Conservation (phyloP, 1,140 invertebrate species). For the Cydia pomonella region DNA sequence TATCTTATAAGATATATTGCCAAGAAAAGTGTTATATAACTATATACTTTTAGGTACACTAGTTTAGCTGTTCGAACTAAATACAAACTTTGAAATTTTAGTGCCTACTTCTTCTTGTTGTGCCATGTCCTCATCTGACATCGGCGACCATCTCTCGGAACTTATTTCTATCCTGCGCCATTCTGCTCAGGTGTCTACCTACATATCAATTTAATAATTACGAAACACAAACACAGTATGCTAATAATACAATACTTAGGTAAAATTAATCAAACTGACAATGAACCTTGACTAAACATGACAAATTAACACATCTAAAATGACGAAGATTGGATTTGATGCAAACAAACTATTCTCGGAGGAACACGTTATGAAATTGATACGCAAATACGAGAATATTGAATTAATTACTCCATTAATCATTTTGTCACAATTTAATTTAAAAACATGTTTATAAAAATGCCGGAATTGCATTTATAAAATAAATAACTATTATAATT, state of each 20-base stretch:
- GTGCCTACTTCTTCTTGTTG: too few species aligned
- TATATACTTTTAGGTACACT: too few species aligned
- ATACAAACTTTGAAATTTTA: too few species aligned
- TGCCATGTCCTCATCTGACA: too few species aligned
- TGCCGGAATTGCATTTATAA: neutral
- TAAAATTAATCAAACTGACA: constrained; percentile 42
- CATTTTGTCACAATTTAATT: constrained; percentile 42
- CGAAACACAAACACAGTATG: neutral
- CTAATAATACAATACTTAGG: neutral
- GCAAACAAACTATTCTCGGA: neutral
- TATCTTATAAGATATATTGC: too few species aligned
- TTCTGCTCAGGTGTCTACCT: too few species aligned
- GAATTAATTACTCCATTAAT: neutral
- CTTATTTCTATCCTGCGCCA: too few species aligned
- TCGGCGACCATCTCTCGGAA: too few species aligned
- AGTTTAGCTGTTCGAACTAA: too few species aligned
- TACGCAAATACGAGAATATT: neutral
- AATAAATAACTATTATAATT: too few species aligned
- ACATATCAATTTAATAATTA: neutral
- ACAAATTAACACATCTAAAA: constrained; percentile 63
- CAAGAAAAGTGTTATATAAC: too few species aligned
- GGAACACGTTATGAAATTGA: neutral
- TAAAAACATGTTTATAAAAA: neutral
- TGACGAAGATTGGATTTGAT: constrained; percentile 37
- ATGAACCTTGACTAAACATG: constrained; percentile 55